Percentiles rank a stretch among this genome's conserved stretches.
These are phyloP conservation scores for Oxystoma pomonae DNA, from an alignment of 2,888 invertebrate species.

Conservation along the genomic window DNA sequence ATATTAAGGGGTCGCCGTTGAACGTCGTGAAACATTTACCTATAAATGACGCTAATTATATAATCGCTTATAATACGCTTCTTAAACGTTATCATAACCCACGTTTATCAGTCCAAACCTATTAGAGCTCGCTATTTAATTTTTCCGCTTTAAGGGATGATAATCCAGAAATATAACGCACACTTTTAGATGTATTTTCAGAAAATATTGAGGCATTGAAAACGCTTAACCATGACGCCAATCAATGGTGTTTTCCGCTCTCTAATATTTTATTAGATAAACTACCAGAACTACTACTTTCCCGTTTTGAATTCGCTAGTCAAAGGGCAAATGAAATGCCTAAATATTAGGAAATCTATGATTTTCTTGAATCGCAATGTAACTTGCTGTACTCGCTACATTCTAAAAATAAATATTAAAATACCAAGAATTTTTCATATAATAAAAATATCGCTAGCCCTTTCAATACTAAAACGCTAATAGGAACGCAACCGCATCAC, in stretches of 20 bases:
- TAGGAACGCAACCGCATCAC: not conserved
- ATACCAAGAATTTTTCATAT: not conserved
- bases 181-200: not conserved
- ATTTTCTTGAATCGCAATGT: conserved; percentile 1
- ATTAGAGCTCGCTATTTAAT: not conserved
- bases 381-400: not conserved
- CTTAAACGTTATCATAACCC: not conserved
- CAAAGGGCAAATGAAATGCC: not conserved
- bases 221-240: not conserved
- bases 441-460: not conserved
- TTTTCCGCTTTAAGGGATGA: not conserved
- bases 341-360: not conserved
- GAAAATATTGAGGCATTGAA: not conserved
- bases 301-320: not conserved
- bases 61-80: not conserved
- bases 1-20: not conserved
- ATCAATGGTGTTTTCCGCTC: not conserved
- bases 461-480: not conserved
- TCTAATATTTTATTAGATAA: conserved; percentile 2
- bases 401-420: not conserved
- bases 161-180: not conserved
- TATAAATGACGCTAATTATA: not conserved
- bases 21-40: conserved; percentile 1
- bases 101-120: not conserved
- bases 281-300: not conserved